These are phyloP conservation scores for Enteromius mattozi DNA, from an alignment of 2,797 vertebrate species.

Conservation along the genomic window DNA sequence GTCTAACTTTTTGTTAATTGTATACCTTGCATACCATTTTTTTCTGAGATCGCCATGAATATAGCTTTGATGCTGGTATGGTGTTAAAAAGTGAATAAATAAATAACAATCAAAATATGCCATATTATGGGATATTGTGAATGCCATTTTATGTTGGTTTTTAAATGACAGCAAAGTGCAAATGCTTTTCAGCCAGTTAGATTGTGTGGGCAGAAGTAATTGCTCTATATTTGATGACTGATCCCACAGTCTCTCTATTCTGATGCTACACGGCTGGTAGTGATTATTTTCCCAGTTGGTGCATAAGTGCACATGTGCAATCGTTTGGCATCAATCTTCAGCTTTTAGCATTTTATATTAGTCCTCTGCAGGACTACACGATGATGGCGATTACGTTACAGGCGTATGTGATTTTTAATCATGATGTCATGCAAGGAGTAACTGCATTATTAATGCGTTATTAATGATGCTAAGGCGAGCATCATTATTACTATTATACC, in stretches of 20 bases:
- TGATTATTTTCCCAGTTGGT: slow-evolving; percentile 19
- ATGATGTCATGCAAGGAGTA: slow-evolving; percentile 12
- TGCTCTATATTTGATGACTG: not conserved
- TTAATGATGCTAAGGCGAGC: not conserved
- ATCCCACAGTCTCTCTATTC: not conserved
- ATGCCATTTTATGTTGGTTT: not conserved
- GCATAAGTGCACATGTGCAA: slow-evolving; percentile 18
- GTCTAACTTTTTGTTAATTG: no score
- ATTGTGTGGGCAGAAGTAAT: slow-evolving; percentile 9
- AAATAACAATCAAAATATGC: not conserved
- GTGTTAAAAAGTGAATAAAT: no score
- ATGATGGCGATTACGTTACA: not conserved
- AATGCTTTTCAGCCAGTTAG: not conserved
- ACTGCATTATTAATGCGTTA: not conserved
- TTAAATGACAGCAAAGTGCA: not conserved
- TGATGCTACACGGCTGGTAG: slow-evolving; percentile 9
- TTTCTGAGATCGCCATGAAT: no score
- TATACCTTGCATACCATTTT: no score
- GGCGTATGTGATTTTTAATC: slow-evolving; percentile 7
- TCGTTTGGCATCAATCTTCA: slow-evolving; percentile 29
- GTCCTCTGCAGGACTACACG: not conserved
- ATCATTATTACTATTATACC: not conserved
- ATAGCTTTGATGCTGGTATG: no score
- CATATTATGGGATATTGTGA: not conserved
- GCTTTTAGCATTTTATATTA: slow-evolving; percentile 23